Evolutionary conservation across 2,113 vertebrate genomes (phyloP).

Genomic region (Menura novaehollandiae): DNA sequence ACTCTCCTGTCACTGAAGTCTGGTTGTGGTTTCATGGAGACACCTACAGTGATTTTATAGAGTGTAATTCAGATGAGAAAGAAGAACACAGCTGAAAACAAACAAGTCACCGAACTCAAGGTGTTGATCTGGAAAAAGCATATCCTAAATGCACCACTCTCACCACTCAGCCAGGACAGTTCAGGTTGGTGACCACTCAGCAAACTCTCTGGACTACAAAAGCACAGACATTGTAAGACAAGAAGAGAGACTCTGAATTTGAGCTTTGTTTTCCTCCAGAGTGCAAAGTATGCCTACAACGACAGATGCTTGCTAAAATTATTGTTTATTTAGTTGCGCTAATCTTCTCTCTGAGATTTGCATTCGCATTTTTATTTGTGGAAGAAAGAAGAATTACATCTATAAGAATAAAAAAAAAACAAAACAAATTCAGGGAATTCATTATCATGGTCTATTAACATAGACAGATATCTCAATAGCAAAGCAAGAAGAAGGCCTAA

Average conservation of each 20-base stretch:
- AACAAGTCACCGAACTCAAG: not conserved
- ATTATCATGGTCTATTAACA: not conserved
- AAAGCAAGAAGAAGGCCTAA: not conserved
- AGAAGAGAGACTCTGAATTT: not conserved
- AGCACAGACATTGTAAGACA: not conserved
- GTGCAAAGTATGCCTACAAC: not conserved
- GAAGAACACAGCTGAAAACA: not conserved
- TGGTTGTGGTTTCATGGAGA: not conserved
- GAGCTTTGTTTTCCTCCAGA: not conserved
- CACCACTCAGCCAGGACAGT: not conserved
- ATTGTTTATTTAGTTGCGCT: not conserved
- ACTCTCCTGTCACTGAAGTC: not conserved
- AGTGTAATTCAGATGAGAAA: not conserved
- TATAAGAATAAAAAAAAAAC: not conserved
- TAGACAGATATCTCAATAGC: not conserved
- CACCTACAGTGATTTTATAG: not conserved
- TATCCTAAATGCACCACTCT: not conserved
- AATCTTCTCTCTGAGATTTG: not conserved
- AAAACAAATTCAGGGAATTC: not conserved
- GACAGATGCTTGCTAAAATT: not conserved
- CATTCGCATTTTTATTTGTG: not conserved
- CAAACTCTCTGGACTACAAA: not conserved
- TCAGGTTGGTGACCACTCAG: not conserved
- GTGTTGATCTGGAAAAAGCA: not conserved
- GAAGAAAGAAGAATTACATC: not conserved